Evolutionary conservation across 2,113 vertebrate species (phyloP).

Genomic region (Pygoscelis adeliae): DNA sequence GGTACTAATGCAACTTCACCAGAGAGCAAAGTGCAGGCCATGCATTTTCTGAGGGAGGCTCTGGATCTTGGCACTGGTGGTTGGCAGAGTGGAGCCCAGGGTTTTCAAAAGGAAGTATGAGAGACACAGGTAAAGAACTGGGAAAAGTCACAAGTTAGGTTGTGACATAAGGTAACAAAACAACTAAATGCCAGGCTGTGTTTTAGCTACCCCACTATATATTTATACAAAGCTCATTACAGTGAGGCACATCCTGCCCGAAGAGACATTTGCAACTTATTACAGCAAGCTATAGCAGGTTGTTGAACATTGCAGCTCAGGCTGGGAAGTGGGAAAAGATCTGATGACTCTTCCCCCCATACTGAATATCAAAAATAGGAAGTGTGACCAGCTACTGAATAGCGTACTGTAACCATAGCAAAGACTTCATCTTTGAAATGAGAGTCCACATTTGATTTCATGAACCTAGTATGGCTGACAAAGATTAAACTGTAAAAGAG

Average conservation of each 20-base stretch:
- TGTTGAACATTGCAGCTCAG: neutral
- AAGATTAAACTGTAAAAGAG: neutral
- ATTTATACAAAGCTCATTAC: neutral
- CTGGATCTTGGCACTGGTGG: neutral
- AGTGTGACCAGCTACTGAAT: neutral
- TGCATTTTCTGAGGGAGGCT: neutral
- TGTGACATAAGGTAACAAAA: neutral
- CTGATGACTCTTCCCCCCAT: neutral
- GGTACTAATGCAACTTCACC: neutral
- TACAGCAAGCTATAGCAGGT: neutral
- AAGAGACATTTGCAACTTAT: neutral
- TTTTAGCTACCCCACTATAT: neutral
- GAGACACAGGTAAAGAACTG: neutral
- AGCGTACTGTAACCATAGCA: neutral
- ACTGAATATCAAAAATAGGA: neutral
- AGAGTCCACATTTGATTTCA: neutral
- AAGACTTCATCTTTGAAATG: neutral
- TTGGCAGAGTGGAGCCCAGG: rapidly evolving
- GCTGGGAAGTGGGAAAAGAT: neutral
- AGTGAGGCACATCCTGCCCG: neutral
- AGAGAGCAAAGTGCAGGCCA: neutral
- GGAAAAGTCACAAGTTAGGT: neutral
- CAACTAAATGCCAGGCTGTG: neutral
- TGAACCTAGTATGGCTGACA: neutral
- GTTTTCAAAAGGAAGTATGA: neutral